Percentiles rank a stretch among this genome's conserved stretches.
Evolutionary conservation across 30 jellyfish, hydroid and myxozoan genomes (phyloP).

Genomic region (Cassiopea xamachana): DNA sequence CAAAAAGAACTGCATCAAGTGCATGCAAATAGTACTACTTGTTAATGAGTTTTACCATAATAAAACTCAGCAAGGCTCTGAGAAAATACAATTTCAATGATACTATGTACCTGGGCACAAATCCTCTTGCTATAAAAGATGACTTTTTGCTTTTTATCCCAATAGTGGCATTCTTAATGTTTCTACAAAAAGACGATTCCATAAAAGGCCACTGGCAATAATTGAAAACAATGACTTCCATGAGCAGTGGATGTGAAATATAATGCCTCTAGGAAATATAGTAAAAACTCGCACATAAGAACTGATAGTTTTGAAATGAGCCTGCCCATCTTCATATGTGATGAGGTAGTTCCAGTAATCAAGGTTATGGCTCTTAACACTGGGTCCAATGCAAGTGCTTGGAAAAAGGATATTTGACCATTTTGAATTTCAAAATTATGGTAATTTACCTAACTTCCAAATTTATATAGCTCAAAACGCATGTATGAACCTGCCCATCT

Average conservation of each 20-base stretch:
- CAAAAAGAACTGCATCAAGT: too few relatives aligned
- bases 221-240: neutral
- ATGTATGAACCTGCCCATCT: too few relatives aligned
- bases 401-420: too few relatives aligned
- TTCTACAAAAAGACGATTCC: conserved; percentile 36
- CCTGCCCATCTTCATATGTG: neutral
- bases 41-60: too few relatives aligned
- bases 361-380: neutral
- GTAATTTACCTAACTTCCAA: neutral
- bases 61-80: too few relatives aligned
- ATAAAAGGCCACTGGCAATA: neutral
- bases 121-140: conserved; percentile 72
- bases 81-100: neutral
- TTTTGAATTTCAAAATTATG: neutral
- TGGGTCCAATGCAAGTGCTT: too few relatives aligned
- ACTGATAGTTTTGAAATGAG: neutral
- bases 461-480: neutral
- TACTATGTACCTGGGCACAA: conserved; percentile 60
- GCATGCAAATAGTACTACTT: too few relatives aligned
- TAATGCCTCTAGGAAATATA: neutral
- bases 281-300: neutral
- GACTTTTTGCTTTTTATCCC: conserved; percentile 83
- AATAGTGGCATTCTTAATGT: conserved; percentile 75
- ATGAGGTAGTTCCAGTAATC: neutral
- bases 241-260: neutral